Conservation (phyloP, 2,113 vertebrate genomes). For the Melanerpes aurifrons region DNA sequence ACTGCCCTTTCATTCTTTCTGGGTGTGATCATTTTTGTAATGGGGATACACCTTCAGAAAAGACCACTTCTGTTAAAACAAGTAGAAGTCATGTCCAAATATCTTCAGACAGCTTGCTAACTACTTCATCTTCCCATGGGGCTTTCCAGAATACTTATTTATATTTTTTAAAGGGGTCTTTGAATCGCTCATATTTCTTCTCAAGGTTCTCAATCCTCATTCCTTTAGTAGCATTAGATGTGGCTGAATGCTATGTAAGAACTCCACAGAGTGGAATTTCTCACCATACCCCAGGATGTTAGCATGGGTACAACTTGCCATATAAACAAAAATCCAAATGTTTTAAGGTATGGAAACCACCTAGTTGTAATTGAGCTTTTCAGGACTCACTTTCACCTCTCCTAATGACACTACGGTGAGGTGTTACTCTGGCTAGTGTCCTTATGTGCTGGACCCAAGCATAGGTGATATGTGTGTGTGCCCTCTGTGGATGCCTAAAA, state of each 20-base stretch:
- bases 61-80: not conserved
- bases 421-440: not conserved
- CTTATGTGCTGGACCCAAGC: not conserved
- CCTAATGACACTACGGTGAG: not conserved
- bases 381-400: not conserved
- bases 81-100: rapidly evolving
- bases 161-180: not conserved
- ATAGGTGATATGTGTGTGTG: rapidly evolving
- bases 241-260: not conserved
- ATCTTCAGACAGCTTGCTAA: not conserved
- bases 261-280: not conserved
- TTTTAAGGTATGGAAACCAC: not conserved
- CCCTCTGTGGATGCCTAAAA: not conserved
- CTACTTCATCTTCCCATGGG: not conserved
- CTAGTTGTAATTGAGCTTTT: not conserved
- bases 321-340: not conserved
- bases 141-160: not conserved
- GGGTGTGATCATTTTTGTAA: not conserved
- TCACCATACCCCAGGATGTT: not conserved
- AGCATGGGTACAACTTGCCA: not conserved
- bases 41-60: not conserved
- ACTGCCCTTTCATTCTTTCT: not conserved
- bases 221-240: not conserved
- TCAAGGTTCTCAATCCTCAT: not conserved
- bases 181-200: not conserved